Evolutionary conservation across 2,797 vertebrate genomes (phyloP).

Genomic region (Caiman crocodilus): DNA sequence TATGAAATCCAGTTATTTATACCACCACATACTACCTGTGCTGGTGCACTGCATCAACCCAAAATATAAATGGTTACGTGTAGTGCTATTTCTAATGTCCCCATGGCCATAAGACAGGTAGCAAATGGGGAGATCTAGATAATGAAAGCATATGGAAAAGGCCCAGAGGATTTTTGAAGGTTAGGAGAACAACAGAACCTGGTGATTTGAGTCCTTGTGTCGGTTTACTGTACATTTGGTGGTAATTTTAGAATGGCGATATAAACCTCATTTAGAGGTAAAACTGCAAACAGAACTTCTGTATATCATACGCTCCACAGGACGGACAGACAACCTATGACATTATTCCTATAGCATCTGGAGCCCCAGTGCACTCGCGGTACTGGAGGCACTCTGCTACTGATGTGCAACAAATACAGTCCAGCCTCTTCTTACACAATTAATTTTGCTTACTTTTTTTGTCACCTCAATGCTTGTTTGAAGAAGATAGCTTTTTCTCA

Average conservation of each 20-base stretch:
- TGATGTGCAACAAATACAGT: not conserved
- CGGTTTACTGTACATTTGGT: not conserved
- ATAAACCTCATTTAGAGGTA: fast-evolving
- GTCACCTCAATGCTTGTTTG: not conserved
- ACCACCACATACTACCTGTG: not conserved
- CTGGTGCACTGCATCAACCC: not conserved
- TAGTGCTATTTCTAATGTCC: not conserved
- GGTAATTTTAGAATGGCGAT: not conserved
- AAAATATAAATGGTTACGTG: not conserved
- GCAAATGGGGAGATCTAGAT: not conserved
- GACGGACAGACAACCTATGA: not conserved
- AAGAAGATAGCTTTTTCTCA: not conserved
- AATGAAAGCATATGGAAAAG: not conserved
- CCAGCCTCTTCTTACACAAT: not conserved
- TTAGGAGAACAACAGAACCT: not conserved
- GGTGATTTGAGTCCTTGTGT: not conserved
- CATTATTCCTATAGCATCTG: not conserved
- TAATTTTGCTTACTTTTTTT: not conserved
- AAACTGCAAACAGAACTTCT: not conserved
- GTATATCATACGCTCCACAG: not conserved
- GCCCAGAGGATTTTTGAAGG: not conserved
- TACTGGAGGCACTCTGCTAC: not conserved
- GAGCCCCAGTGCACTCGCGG: not conserved
- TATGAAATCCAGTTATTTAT: not conserved
- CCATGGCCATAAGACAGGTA: not conserved